Base-by-base conservation (phyloP, 2,888 invertebrate species). In the Yponomeuta cagnagella region DNA sequence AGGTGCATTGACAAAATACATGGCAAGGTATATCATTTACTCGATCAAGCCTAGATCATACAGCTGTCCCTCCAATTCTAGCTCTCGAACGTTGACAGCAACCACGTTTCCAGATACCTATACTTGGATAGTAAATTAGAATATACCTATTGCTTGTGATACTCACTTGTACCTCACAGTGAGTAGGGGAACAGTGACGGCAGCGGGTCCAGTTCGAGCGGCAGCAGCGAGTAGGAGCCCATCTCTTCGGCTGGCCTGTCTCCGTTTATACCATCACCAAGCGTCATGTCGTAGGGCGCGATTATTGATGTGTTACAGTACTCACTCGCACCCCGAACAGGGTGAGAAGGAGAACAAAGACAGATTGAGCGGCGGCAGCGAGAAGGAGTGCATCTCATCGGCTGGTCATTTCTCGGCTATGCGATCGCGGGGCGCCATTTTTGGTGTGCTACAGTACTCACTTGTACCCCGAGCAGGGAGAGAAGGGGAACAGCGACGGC, bases 291-390 rank as follows among this genome's bases (percentile, higher is more conserved):
- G 12, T 8, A 4, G 52, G 52, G 52, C 10, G 52, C 52, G 33
- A 5, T 33, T 33, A 33, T 33, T 33, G 5, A 6, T 58, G 52
- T 15, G 52, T 12, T 12, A 10, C 12, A 58, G 2, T 0, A 15
- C 79, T 15, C 12, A 58, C 52, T 58, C 3, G 92, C 96, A 96
- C 72, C 95, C 95, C 72, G 96, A 94, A 82, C 96, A 96, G 0
- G 97, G 97, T 69, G 97, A 96, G 86, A 97, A 97, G 2, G 97
- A 96, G 79, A 98, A 97, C 71, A 98, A 94, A 81, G 98, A 98
- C 82, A 98, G 93, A 82, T 98, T 97, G 77, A 97, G 88, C 0
- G 96, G 94, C 33, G 97, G 96, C 77, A 97, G 87, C 0, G 97
- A 95, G 89, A 97, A 97, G 63, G 96, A 96, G 71, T 96, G 96